Conservation (phyloP, 2,113 vertebrate genomes). For the Dendropsophus ebraccatus region DNA sequence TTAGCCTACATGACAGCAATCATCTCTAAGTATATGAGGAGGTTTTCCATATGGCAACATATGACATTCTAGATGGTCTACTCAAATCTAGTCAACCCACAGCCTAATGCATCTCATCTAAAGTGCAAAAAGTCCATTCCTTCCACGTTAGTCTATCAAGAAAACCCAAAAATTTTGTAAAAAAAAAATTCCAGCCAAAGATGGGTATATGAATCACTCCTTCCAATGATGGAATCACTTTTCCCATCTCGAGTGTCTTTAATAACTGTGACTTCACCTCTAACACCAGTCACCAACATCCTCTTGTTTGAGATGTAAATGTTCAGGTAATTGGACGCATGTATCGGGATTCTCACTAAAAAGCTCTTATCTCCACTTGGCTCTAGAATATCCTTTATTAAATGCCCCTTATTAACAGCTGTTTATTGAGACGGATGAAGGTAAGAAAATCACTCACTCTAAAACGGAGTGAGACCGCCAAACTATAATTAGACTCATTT, state of each 20-base stretch:
- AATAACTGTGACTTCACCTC: conserved; percentile 14
- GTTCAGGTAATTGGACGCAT: conserved; percentile 4
- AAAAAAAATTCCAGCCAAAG: background rate
- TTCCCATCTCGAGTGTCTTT: background rate
- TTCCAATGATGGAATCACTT: background rate
- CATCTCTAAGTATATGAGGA: too few species aligned
- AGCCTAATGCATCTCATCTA: too few species aligned
- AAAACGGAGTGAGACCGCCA: background rate
- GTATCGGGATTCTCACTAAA: background rate
- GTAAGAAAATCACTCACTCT: conserved; percentile 2
- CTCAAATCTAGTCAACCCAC: too few species aligned
- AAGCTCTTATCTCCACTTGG: conserved; percentile 13
- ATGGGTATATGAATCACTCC: background rate
- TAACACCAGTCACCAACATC: background rate
- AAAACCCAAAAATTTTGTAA: too few species aligned
- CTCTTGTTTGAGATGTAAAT: background rate
- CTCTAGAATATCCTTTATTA: background rate
- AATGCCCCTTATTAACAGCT: conserved; percentile 19
- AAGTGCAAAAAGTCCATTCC: too few species aligned
- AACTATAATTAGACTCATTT: conserved; percentile 6
- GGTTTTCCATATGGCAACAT: too few species aligned
- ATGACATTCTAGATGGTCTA: too few species aligned
- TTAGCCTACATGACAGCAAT: too few species aligned
- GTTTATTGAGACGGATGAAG: conserved; percentile 31
- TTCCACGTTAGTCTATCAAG: too few species aligned